Conservation (phyloP, 1,140 invertebrate species). For the Chironomus striatipennis region DNA sequence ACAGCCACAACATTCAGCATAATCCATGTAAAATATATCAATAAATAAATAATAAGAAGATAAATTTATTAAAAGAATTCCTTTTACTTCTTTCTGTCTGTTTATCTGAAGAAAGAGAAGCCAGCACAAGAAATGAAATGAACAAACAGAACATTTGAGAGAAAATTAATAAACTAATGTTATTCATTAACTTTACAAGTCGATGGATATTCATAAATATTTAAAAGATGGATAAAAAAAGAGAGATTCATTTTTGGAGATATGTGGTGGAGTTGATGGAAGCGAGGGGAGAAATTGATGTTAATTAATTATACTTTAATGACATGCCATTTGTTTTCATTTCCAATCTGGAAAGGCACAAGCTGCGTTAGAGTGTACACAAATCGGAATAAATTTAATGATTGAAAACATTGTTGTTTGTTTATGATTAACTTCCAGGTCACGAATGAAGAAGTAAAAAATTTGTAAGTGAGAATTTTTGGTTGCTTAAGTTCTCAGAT, state of each 20-base stretch:
- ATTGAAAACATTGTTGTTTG: background rate
- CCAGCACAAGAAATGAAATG: background rate
- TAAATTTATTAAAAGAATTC: too few relatives aligned
- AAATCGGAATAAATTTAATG: background rate
- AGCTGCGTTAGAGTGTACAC: background rate
- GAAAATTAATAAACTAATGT: background rate
- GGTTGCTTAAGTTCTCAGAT: too few relatives aligned
- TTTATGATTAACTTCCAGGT: slow-evolving; percentile 9
- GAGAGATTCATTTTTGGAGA: too few relatives aligned
- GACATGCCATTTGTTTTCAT: background rate
- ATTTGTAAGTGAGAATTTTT: too few relatives aligned
- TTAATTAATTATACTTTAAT: slow-evolving; percentile 22
- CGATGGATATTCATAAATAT: background rate
- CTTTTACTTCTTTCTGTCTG: background rate
- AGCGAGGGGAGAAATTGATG: background rate
- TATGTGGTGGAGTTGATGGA: too few relatives aligned
- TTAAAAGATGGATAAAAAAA: too few relatives aligned
- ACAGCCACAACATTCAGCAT: slow-evolving; percentile 1
- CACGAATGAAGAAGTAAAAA: too few relatives aligned
- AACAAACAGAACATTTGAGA: background rate
- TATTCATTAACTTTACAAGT: background rate
- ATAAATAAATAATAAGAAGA: background rate
- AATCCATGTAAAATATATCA: background rate
- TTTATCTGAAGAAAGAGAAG: background rate
- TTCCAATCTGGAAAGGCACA: background rate